Evolutionary conservation across 2,113 vertebrate genomes (phyloP).

Genomic region (Megaceryle torquata): DNA sequence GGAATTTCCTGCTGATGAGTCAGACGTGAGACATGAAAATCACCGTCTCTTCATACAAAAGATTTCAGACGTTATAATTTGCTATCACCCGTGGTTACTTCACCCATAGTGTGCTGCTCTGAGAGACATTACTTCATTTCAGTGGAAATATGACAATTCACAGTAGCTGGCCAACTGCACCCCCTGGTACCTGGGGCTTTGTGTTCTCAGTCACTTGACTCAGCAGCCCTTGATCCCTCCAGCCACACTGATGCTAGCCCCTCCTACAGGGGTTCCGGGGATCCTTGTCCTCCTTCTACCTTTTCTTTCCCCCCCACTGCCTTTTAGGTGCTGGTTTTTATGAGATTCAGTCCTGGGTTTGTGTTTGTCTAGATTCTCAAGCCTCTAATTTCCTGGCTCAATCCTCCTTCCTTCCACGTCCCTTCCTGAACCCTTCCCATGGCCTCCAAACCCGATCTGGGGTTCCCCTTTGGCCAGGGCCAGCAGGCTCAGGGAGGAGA

Average conservation of each 20-base stretch:
- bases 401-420: neutral
- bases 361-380: neutral
- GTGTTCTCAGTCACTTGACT: neutral
- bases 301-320: neutral
- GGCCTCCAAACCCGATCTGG: neutral
- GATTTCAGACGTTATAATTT: neutral
- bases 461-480: neutral
- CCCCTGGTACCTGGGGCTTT: neutral
- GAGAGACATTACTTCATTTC: neutral
- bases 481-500: neutral
- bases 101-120: fast-evolving
- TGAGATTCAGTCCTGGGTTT: neutral
- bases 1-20: slow-evolving; percentile 28
- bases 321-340: neutral
- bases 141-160: neutral
- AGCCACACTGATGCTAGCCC: neutral
- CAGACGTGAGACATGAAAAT: neutral
- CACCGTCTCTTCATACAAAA: neutral
- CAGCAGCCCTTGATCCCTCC: neutral
- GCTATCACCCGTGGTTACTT: neutral
- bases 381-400: neutral
- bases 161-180: neutral
- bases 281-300: neutral
- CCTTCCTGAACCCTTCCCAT: neutral
- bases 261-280: neutral